These are phyloP conservation scores for Platysternon megacephalum DNA, from an alignment of 2,113 vertebrate species.

Conservation along the genomic window DNA sequence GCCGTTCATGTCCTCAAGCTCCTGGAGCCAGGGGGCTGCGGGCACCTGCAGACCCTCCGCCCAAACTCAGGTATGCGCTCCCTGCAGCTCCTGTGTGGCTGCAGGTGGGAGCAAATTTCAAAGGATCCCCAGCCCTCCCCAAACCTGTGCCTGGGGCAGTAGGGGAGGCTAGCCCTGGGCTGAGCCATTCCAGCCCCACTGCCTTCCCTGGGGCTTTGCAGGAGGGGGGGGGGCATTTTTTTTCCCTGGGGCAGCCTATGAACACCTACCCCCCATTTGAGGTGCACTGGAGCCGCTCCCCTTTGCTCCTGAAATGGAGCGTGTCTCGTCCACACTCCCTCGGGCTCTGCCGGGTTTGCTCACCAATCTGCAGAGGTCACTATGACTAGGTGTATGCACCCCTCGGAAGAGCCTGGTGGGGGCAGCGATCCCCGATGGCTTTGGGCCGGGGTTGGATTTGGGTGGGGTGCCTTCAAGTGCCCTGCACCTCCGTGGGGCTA, in stretches of 20 bases:
- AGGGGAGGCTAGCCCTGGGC: not conserved
- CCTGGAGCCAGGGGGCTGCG: conserved; percentile 77
- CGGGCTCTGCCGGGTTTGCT: not conserved
- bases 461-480: not conserved
- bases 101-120: too few species aligned
- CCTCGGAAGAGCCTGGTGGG: too few species aligned
- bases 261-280: too few species aligned
- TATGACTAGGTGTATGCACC: not conserved
- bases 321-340: not conserved
- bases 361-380: not conserved
- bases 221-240: too few species aligned
- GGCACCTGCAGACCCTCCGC: conserved; percentile 80
- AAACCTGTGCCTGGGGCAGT: rapidly evolving
- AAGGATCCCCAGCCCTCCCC: rapidly evolving
- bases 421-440: too few species aligned
- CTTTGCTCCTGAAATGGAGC: not conserved
- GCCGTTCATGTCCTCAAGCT: conserved; percentile 82
- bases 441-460: not conserved
- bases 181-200: not conserved
- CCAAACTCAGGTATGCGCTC: conserved; percentile 80
- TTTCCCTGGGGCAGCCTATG: not conserved
- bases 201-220: rapidly evolving
- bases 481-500: not conserved
- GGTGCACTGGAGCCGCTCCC: not conserved
- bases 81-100: not conserved